Evolutionary conservation across 2,888 invertebrate species (phyloP).

Genomic region (Ormia ochracea): DNA sequence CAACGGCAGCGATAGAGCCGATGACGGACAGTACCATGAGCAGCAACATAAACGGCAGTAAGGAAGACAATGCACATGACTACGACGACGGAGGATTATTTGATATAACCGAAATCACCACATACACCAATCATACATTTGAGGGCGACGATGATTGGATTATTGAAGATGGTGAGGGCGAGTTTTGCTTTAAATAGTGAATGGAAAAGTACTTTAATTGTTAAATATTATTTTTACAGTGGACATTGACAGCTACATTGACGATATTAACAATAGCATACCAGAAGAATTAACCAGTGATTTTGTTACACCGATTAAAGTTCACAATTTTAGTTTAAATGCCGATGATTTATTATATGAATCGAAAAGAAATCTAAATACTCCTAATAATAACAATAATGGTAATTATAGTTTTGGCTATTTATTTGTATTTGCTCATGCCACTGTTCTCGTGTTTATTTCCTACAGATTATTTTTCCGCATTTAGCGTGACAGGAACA

Average conservation of each 20-base stretch:
- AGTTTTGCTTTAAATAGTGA: background rate
- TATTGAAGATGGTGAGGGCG: constrained; percentile 63
- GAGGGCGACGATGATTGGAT: constrained; percentile 65
- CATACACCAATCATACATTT: constrained; percentile 68
- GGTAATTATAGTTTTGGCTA: constrained; percentile 41
- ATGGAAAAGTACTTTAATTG: background rate
- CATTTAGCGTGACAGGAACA: constrained; percentile 81
- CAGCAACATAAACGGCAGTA: background rate
- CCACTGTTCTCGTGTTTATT: background rate
- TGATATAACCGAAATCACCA: constrained; percentile 62
- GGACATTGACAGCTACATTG: constrained; percentile 66
- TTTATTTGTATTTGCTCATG: background rate
- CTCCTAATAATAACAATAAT: constrained; percentile 62
- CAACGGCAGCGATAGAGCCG: constrained; percentile 16
- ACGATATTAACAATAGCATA: constrained; percentile 66
- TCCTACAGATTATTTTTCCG: constrained; percentile 71
- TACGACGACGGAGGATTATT: constrained; percentile 26
- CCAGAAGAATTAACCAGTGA: constrained; percentile 75
- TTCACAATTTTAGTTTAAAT: constrained; percentile 78
- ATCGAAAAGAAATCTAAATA: constrained; percentile 72
- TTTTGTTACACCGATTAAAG: constrained; percentile 80
- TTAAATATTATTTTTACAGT: constrained; percentile 22
- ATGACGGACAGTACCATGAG: background rate
- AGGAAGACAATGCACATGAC: background rate
- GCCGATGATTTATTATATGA: constrained; percentile 80